Evolutionary conservation across 1,140 invertebrate species (phyloP).

Genomic region (Camponotus pennsylvanicus): DNA sequence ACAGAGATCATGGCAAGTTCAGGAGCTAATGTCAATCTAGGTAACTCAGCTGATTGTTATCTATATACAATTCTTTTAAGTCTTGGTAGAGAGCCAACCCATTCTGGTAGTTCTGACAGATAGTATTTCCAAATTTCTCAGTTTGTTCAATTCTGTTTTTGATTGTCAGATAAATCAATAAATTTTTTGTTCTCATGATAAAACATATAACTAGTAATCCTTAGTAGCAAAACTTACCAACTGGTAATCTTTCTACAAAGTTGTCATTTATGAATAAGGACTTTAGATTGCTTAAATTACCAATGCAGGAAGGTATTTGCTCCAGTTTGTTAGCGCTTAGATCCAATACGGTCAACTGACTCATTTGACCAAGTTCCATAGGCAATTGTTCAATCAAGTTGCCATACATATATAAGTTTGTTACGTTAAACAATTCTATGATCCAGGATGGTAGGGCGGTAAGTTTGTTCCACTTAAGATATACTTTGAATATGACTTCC

Average conservation of each 20-base stretch:
- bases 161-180: constrained; percentile 36
- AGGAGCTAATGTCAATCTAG: constrained; percentile 78
- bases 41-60: constrained; percentile 79
- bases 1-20: constrained; percentile 77
- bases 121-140: constrained; percentile 76
- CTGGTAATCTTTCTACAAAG: constrained; percentile 72
- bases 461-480: constrained; percentile 81
- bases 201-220: constrained; percentile 3
- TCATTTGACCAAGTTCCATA: constrained; percentile 71
- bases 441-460: constrained; percentile 79
- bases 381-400: constrained; percentile 78
- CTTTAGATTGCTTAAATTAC: constrained; percentile 70
- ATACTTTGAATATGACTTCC: constrained; percentile 78
- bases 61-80: constrained; percentile 77
- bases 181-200: not conserved
- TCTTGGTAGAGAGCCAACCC: constrained; percentile 78
- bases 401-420: constrained; percentile 80
- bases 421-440: constrained; percentile 77
- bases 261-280: constrained; percentile 78
- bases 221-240: constrained; percentile 67
- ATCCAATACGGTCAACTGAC: constrained; percentile 76
- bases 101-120: constrained; percentile 80
- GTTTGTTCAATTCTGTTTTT: constrained; percentile 72
- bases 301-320: constrained; percentile 71
- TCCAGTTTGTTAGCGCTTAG: constrained; percentile 78